Base-by-base conservation (phyloP, 2,888 invertebrate species). In the Drosophila bunnanda region DNA sequence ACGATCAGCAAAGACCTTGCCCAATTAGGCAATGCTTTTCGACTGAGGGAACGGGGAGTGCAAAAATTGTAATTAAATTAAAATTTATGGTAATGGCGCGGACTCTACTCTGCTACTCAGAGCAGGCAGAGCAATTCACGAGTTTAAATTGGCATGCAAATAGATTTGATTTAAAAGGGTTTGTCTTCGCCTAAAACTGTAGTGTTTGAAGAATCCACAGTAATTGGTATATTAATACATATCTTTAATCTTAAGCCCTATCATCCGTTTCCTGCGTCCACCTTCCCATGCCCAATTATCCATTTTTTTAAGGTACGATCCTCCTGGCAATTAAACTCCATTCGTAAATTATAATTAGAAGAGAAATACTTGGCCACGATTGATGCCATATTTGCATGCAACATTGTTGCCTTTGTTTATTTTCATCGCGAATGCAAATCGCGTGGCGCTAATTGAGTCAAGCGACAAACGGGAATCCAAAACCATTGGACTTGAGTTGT, bases 1-100 rank as follows among this genome's bases (percentile, higher is more conserved):
- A 60, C 60, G 76, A 66, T 69, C 75, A 62, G 65, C 44, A 53
- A 68, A 88, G 76, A 88, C 83, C 83, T 88, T 88, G 80, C 73
- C 80, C 88, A 84, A 84, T 84, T 86, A 82, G 86, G 76, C 59
- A 61, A 52, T 64, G 55, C 53, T 20, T 46, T 20, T 4, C 25
- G 25, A 25, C 25, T 54, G 15, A 43, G 34, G 43, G 20, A 39
- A 39, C 13, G 43, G 43, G 57, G 55, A 65, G 60, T 48, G 62
- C 46, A 57, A 62, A 56, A 62, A 54, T 59, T 61, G 56, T 76
- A 75, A 78, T 74, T 83, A 48, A 71, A 71, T 62, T 67, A 56
- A 66, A 73, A 70, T 53, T 54, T 44, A 55, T 46, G 48, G 50
- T 56, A 57, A 71, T 55, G 41, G 30, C 43, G 25, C 46, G 38